Base-by-base conservation (phyloP, 2,113 vertebrate genomes). In the Himantopus leucocephalus region DNA sequence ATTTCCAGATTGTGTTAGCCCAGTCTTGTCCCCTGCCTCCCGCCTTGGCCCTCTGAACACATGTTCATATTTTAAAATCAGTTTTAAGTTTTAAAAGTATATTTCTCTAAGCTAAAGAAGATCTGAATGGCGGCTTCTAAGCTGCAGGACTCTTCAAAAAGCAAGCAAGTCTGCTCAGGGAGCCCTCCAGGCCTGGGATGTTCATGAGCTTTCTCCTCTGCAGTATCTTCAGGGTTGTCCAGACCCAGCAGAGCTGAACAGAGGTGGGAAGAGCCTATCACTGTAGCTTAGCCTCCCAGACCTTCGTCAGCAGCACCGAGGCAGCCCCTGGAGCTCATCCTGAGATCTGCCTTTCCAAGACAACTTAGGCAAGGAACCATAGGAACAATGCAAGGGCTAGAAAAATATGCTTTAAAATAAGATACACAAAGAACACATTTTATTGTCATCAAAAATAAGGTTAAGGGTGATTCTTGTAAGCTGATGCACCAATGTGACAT, bases 21-120 rank as follows among this genome's bases (percentile, higher is more conserved):
- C 1, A 0, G 1, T 20, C 24, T 85, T 84, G 12, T 45, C 5
- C 30, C 26, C 20, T 30, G 5, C 12, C 23, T 1, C 2, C 3
- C 8, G 43, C 21, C 29, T 77, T 52, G 29, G 41, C 15, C 16
- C 35, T 79, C 56, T 72, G n/a, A 91, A 83, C 43, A 71, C 8
- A 29, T 41, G 26, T 30, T 76, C 34, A 13, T 37, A 75, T 85
- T 88, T 89, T 76, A 34, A 87, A 93, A 87, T 30, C 19, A 35
- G 48, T 59, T 80, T 52, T 81, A 52, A 60, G 18, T 67, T 72
- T 64, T 12, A 56, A 47, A 89, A 39, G 3, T 30, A 35, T 29
- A 91, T 66, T 92, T 72, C 7, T 27, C 22, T 82, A 50, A 67
- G 32, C 9, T 79, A 59, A 87, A 76, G n/a, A 81, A 64, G 12